A percentile compares a stretch with the other conserved stretches of the same genome.
Evolutionary conservation across 1,140 invertebrate species (phyloP).

Genomic region (Philopotamus ludificatus): DNA sequence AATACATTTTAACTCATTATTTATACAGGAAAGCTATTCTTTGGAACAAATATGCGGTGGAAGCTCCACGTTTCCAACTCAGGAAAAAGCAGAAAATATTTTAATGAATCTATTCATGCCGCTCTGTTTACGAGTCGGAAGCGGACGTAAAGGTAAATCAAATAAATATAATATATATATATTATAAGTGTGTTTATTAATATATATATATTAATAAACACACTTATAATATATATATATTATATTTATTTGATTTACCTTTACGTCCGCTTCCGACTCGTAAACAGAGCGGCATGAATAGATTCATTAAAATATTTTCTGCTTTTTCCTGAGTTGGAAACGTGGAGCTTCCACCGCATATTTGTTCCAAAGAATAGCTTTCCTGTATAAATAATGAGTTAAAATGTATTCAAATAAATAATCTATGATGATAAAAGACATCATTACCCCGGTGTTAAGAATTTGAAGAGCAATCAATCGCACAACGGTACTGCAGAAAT

Average conservation of each 20-base stretch:
- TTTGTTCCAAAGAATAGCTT: slow-evolving; percentile 88
- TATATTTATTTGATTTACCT: slow-evolving; percentile 58
- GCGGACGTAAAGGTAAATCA: slow-evolving; percentile 80
- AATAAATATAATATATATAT: background rate
- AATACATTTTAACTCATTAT: slow-evolving; percentile 39
- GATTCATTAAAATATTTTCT: slow-evolving; percentile 93
- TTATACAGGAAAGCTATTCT: slow-evolving; percentile 80
- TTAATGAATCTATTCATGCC: slow-evolving; percentile 96
- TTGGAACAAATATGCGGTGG: slow-evolving; percentile 93
- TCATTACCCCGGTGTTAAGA: slow-evolving; percentile 76
- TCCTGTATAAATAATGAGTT: slow-evolving; percentile 64
- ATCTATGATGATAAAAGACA: background rate
- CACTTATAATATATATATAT: slow-evolving; percentile 4
- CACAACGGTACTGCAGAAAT: slow-evolving; percentile 95
- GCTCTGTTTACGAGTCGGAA: slow-evolving; percentile 89
- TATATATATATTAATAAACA: too few species aligned
- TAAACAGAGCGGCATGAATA: slow-evolving; percentile 94
- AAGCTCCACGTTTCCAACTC: slow-evolving; percentile 79
- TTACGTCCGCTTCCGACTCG: slow-evolving; percentile 89
- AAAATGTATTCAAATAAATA: background rate
- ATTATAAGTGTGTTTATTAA: too few species aligned
- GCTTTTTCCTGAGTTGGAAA: slow-evolving; percentile 89
- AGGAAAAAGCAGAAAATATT: slow-evolving; percentile 92
- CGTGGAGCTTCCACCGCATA: slow-evolving; percentile 84
- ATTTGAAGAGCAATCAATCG: slow-evolving; percentile 92